Evolutionary conservation across 2,888 invertebrate genomes (phyloP), one percentile per base, ranked within the genome.

Genomic region (Agrypnus murinus): DNA sequence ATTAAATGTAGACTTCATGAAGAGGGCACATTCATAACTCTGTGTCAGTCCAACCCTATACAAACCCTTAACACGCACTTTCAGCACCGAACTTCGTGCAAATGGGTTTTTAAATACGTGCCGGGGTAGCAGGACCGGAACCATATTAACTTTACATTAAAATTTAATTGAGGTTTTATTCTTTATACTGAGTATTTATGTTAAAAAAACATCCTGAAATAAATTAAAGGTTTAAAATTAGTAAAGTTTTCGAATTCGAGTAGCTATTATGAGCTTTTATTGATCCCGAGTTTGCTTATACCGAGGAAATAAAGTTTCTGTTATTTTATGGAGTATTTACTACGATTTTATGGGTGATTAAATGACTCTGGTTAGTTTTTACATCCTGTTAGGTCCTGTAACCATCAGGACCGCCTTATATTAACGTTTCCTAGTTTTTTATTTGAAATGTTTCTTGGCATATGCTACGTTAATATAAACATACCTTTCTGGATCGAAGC

Each of bases 51-150:
- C 58, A 58, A 58, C 63, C 40, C 48, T 59, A 59, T 64, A 64
- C 50, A 63, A 64, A 57, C 64, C 58, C 64, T 69, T 58, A 69
- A 69, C 69, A 69, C 69, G 69, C 69, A 69, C 64, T 69, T 69
- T 64, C 40, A 50, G 31, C 57, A 59, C 46, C 46, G 45, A 63
- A 63, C 60, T 53, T 65, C 60, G 65, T 71, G 73, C 71, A 75
- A 75, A 75, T 75, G 73, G 71, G 65, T 73, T 73, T 74, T 75
- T 75, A 75, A 75, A 75, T 71, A 73, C 74, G 69, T 69, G 62
- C 65, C 65, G 65, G 65, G 67, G 68, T 66, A 31, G 25, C 25
- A 60, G 12, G 40, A 68, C 55, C 64, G 58, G 64, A 63, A 64
- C 63, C 58, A 64, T 65, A 65, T 65, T 60, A 69, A 65, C 64